These are phyloP conservation scores for Nomada hirtipes DNA, from an alignment of 2,888 invertebrate species.

Conservation along the genomic window DNA sequence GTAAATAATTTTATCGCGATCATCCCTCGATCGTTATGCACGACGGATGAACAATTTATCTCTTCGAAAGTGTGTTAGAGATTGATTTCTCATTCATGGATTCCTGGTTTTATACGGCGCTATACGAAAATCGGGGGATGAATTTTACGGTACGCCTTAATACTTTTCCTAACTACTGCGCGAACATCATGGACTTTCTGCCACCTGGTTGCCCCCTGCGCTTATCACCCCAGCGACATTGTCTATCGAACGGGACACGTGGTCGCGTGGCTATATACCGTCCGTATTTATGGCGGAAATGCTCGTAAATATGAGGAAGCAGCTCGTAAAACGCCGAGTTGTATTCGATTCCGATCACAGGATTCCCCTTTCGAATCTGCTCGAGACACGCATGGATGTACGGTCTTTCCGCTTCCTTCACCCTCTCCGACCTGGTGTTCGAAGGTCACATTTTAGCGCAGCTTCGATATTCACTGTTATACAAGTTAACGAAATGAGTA, in stretches of 20 bases:
- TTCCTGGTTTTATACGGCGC: neutral
- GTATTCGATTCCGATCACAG: constrained; percentile 50
- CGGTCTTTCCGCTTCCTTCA: neutral
- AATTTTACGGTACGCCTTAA: constrained; percentile 3
- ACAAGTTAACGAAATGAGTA: neutral
- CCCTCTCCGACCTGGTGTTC: neutral
- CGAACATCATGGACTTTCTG: constrained; percentile 9
- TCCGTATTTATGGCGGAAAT: constrained; percentile 56
- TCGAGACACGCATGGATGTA: neutral
- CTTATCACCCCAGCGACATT: constrained; percentile 49
- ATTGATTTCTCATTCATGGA: neutral
- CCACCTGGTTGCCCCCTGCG: constrained; percentile 10
- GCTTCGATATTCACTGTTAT: constrained; percentile 7
- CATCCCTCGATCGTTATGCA: too few relatives aligned
- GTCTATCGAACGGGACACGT: constrained; percentile 54
- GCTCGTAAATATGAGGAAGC: constrained; percentile 64
- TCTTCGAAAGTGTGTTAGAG: too few relatives aligned
- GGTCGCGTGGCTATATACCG: constrained; percentile 50
- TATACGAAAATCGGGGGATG: neutral
- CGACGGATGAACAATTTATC: too few relatives aligned
- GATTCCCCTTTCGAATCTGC: constrained; percentile 14
- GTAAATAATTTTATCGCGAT: too few relatives aligned
- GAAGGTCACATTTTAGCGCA: constrained; percentile 17
- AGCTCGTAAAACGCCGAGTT: constrained; percentile 56
- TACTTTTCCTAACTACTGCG: neutral